phyloP scores from a whole-genome alignment of 1,140 invertebrate species.

The Helicoverpa armigera region DNA sequence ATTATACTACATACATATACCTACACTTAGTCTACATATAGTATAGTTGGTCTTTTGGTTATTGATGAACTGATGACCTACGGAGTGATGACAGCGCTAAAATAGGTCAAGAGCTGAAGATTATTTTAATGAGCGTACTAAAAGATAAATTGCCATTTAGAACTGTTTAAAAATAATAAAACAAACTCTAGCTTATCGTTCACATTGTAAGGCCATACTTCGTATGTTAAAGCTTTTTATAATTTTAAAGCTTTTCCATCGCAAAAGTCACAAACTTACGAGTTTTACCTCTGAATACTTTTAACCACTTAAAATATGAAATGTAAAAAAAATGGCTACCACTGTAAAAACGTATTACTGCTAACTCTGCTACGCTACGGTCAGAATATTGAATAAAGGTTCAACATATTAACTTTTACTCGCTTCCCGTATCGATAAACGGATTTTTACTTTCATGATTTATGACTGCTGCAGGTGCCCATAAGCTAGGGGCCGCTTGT shows the following conservation, averaged over 20 bases:
- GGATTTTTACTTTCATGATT: constrained; percentile 35
- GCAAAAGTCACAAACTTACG: no score
- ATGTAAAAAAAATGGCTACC: not conserved
- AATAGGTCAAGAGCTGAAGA: constrained; percentile 14
- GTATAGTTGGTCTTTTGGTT: not conserved
- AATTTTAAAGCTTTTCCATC: no score
- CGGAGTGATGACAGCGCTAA: not conserved
- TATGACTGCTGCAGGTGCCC: constrained; percentile 23
- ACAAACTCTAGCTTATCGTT: no score
- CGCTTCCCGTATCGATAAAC: constrained; percentile 31
- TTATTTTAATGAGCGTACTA: not conserved
- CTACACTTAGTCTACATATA: not conserved
- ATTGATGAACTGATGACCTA: constrained; percentile 1
- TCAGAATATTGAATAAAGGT: constrained; percentile 22
- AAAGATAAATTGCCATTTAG: no score
- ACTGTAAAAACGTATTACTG: not conserved
- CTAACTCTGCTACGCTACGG: not conserved
- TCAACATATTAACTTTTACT: constrained; percentile 3
- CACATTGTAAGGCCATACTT: no score
- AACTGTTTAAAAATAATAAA: no score
- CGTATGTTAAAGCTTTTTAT: no score
- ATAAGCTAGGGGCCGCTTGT: constrained; percentile 5
- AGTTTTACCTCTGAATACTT: no score
- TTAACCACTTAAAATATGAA: not conserved
- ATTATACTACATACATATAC: not conserved